These are phyloP conservation scores for Papilio helenus DNA, from an alignment of 1,140 invertebrate species.

Conservation along the genomic window DNA sequence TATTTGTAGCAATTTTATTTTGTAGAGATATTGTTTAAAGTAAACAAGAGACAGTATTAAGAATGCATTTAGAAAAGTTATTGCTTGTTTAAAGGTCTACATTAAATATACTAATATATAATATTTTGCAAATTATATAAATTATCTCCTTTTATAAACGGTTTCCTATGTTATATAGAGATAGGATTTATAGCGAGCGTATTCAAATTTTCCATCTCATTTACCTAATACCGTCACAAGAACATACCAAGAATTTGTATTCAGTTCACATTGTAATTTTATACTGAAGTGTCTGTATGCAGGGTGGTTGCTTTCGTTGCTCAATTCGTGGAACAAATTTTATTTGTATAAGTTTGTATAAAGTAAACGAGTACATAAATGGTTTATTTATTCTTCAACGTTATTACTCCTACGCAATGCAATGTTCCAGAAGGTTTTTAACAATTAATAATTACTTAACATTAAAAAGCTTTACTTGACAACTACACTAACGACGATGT, in stretches of 20 bases:
- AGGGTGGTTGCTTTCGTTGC: neutral
- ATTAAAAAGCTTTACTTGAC: too few relatives aligned
- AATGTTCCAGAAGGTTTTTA: neutral
- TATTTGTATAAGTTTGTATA: slow-evolving; percentile 12
- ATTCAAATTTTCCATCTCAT: slow-evolving; percentile 26
- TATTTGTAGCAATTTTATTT: too few relatives aligned
- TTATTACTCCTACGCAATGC: neutral
- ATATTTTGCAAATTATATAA: neutral
- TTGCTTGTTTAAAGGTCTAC: too few relatives aligned
- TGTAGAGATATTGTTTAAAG: too few relatives aligned
- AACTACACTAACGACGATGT: too few relatives aligned
- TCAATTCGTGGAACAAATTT: slow-evolving; percentile 25
- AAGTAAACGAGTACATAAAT: slow-evolving; percentile 5
- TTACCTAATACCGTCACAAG: slow-evolving; percentile 24
- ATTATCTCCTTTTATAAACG: neutral
- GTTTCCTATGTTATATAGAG: neutral
- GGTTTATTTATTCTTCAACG: neutral
- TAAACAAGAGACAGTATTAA: too few relatives aligned
- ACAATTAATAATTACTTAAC: too few relatives aligned
- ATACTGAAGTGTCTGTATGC: slow-evolving; percentile 20
- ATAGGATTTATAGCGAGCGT: neutral
- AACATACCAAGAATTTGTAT: slow-evolving; percentile 22
- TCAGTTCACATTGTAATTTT: slow-evolving; percentile 29
- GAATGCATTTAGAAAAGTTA: too few relatives aligned
- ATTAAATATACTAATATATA: too few relatives aligned